Evolutionary conservation across 2,797 vertebrate species (phyloP).

Genomic region (Ispidina lecontei): DNA sequence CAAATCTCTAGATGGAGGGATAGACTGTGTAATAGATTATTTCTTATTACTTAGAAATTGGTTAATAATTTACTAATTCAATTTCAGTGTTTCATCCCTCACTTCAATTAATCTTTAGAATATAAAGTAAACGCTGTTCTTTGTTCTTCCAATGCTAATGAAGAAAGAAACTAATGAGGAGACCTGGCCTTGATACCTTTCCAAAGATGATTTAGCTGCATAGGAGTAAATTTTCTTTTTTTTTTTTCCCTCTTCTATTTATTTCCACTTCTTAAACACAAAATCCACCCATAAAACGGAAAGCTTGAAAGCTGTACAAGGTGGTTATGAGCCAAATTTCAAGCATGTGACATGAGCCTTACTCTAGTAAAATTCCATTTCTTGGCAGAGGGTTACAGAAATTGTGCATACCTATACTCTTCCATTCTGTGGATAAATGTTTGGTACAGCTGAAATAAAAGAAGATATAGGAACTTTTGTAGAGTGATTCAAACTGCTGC

Average conservation of each 20-base stretch:
- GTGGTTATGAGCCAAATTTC: background rate
- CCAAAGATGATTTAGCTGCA: background rate
- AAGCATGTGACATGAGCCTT: background rate
- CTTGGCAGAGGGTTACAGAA: background rate
- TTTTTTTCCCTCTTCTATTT: constrained; percentile 28
- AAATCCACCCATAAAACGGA: background rate
- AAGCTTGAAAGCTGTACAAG: background rate
- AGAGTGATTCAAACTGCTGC: background rate
- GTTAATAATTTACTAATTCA: constrained; percentile 72
- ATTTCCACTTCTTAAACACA: constrained; percentile 8
- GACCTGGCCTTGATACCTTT: constrained; percentile 35
- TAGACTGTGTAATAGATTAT: constrained; percentile 52
- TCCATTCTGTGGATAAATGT: background rate
- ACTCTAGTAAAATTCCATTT: background rate
- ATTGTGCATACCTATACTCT: background rate
- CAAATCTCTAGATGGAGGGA: constrained; percentile 31
- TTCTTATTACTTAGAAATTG: constrained; percentile 67
- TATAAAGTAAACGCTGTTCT: constrained; percentile 58
- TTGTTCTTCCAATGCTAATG: constrained; percentile 50
- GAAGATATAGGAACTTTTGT: background rate
- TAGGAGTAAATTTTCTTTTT: background rate
- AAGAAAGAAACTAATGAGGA: constrained; percentile 51
- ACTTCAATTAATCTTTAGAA: constrained; percentile 60
- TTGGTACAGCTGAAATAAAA: constrained; percentile 20
- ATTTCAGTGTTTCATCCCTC: constrained; percentile 38